Evolutionary conservation across 1,140 invertebrate genomes (phyloP).

Genomic region (Ceratitis capitata): DNA sequence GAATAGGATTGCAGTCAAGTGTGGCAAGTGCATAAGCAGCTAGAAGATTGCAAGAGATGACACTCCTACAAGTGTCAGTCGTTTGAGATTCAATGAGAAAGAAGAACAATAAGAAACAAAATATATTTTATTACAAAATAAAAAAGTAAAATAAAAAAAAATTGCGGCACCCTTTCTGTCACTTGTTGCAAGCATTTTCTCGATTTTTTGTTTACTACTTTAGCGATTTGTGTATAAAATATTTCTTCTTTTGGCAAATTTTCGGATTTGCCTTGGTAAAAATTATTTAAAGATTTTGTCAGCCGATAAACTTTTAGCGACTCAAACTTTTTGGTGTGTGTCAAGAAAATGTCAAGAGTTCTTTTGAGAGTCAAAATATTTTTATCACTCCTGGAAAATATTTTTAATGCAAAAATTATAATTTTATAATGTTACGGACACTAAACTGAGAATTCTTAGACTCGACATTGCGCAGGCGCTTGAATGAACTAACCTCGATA

Average conservation of each 20-base stretch:
- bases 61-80: slow-evolving; percentile 13
- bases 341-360: not conserved
- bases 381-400: too few species aligned
- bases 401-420: too few species aligned
- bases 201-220: not conserved
- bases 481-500: too few species aligned
- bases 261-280: not conserved
- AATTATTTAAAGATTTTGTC: not conserved
- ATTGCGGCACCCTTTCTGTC: not conserved
- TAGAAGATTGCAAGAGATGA: not conserved
- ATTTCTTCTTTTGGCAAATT: not conserved
- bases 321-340: not conserved
- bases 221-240: not conserved
- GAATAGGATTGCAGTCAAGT: not conserved
- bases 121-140: too few species aligned
- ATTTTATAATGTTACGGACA: too few species aligned
- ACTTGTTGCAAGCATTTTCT: not conserved
- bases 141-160: not conserved
- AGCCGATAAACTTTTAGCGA: not conserved
- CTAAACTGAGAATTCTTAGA: too few species aligned
- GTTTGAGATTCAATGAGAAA: not conserved
- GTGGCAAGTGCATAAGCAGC: slow-evolving; percentile 5
- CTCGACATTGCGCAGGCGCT: too few species aligned
- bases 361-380: too few species aligned
- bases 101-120: too few species aligned